Conservation (phyloP, 2,113 vertebrate species). For the Phoxinus phoxinus region DNA sequence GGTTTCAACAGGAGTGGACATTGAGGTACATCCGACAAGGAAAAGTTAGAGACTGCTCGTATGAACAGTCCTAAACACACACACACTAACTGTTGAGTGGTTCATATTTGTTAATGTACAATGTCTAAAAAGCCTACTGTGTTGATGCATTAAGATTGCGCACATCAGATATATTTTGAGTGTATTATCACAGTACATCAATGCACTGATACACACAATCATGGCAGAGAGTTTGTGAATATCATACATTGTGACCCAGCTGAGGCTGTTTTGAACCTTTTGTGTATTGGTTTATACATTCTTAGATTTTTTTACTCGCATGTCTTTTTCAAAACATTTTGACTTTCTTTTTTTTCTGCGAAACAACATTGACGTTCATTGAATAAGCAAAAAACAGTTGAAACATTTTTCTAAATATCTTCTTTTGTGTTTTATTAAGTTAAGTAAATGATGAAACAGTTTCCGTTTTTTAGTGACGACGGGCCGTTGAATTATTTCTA, state of each 20-base stretch:
- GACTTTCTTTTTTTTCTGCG: background rate
- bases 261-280: background rate
- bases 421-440: background rate
- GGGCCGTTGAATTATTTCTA: no score
- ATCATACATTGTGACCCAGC: background rate
- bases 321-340: background rate
- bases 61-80: conserved; percentile 9
- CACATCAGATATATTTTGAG: background rate
- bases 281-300: no score
- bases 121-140: background rate
- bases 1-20: conserved; percentile 35
- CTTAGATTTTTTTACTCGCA: background rate
- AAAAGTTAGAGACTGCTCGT: background rate
- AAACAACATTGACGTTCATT: background rate
- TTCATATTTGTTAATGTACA: background rate
- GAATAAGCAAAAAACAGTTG: background rate
- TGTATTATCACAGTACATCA: no score
- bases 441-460: background rate
- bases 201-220: no score
- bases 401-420: background rate
- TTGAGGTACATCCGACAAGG: conserved; percentile 21
- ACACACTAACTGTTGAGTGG: background rate
- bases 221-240: no score
- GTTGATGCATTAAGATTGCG: background rate
- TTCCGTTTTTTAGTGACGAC: background rate